Evolutionary conservation across 2,888 invertebrate genomes (phyloP), one percentile per base, ranked within the genome.

Genomic region (Pseudeuparius sepicola): DNA sequence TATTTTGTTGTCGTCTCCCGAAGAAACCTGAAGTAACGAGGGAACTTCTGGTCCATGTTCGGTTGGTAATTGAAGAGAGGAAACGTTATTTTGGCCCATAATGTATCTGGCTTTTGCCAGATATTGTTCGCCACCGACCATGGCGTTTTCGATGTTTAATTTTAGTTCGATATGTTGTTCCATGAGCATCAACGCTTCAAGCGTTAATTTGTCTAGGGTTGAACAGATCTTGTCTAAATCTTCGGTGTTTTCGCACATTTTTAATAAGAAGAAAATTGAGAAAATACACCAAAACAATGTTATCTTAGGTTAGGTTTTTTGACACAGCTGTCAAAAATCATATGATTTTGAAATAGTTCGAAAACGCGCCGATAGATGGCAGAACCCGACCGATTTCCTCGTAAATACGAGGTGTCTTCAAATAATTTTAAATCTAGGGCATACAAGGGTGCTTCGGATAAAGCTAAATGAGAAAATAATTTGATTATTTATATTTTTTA

Each of bases 41-140:
- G 59, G 54, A 40, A 71, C 64, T 42, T 70, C 67, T 10, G 55
- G 43, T 42, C 68, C 67, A 24, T 69, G 65, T 53, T 83, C 78
- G 0, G 75, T 73, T 2, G 82, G 83, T 24, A 88, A 65, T 52
- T 81, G 78, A 7, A 81, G 63, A 10, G 69, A 62, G 36, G 83
- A 77, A 4, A 87, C 75, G 5, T 72, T 72, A 46, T 72, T 76
- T 38, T 79, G 78, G 1, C 87, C 87, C 66, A 82, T 73, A 30
- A 86, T 81, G 48, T 86, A 85, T 31, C 85, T 43, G 25, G 77
- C 66, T 55, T 88, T 86, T 0, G 86, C 86, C 28, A 88, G 59
- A 47, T 83, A 73, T 26, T 78, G 68, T 54, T 76, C 75, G 1
- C 85, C 87, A 47, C 71, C 72, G 34, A 76, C 73, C 47, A 79